phyloP scores from a whole-genome alignment of 2,113 vertebrate species.

The Antigone vipio region DNA sequence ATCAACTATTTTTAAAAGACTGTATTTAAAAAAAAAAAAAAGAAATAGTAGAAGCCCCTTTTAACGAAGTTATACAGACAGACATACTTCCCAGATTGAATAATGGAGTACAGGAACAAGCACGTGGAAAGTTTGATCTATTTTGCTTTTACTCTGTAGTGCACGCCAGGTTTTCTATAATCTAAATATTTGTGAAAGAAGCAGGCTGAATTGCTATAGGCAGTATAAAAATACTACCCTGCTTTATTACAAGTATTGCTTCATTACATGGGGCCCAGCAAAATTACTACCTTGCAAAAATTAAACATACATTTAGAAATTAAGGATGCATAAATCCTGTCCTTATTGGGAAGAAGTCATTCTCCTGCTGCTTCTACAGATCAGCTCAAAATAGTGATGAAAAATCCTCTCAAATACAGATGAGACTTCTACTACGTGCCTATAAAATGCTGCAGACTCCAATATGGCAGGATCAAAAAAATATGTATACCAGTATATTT shows the following conservation, averaged over 20 bases:
- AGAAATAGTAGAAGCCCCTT: neutral
- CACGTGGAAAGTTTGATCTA: conserved; percentile 53
- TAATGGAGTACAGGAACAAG: conserved; percentile 48
- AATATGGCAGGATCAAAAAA: conserved; percentile 37
- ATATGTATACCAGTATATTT: neutral
- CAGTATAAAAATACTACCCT: neutral
- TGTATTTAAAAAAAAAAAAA: neutral
- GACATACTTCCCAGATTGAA: conserved; percentile 45
- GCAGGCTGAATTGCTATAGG: neutral
- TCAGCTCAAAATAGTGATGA: neutral
- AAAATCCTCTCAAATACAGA: conserved; percentile 22
- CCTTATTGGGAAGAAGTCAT: neutral
- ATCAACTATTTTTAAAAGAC: neutral
- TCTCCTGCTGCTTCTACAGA: neutral
- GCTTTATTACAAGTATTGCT: neutral
- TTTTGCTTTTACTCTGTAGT: neutral
- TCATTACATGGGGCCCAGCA: neutral
- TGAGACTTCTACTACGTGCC: neutral
- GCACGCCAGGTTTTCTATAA: conserved; percentile 7
- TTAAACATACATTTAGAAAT: neutral
- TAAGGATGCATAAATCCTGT: conserved; percentile 5
- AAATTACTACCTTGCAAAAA: conserved; percentile 18
- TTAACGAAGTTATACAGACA: neutral
- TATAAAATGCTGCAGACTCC: conserved; percentile 22
- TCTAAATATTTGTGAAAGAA: conserved; percentile 14